Percentiles rank a stretch among this genome's conserved stretches.
These are phyloP conservation scores for Cynopterus sphinx DNA, from an alignment of 2,797 vertebrate species.

Conservation along the genomic window DNA sequence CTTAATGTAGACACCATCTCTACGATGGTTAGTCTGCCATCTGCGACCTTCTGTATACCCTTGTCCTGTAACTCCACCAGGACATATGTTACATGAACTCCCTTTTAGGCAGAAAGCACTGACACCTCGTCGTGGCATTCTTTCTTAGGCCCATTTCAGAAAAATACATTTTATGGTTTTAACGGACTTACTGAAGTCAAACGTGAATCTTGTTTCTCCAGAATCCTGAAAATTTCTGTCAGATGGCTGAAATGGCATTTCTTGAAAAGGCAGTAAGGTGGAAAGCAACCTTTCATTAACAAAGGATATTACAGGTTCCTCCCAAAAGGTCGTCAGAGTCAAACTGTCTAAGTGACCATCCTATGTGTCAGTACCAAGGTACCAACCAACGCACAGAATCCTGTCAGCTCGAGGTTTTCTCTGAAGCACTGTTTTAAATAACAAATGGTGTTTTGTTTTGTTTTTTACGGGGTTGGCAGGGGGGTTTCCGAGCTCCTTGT, in stretches of 20 bases:
- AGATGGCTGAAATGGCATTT: neutral
- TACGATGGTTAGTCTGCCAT: neutral
- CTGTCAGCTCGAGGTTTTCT: neutral
- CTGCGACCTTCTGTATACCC: neutral
- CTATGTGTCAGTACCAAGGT: neutral
- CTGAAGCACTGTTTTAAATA: neutral
- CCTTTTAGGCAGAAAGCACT: neutral
- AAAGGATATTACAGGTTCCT: neutral
- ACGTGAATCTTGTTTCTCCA: neutral
- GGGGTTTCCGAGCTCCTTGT: neutral
- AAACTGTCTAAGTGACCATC: neutral
- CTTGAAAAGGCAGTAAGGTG: neutral
- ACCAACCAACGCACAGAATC: too few relatives aligned
- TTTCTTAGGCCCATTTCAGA: neutral
- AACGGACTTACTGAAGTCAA: slow-evolving; percentile 24
- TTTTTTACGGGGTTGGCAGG: neutral
- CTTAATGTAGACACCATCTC: neutral
- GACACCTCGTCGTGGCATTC: neutral
- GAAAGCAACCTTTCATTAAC: neutral
- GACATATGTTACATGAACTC: neutral
- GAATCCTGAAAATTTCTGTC: neutral
- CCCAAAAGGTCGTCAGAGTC: neutral
- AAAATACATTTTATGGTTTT: slow-evolving; percentile 23
- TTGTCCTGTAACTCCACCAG: neutral
- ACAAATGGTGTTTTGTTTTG: neutral